These are phyloP conservation scores for Polydesmus complanatus DNA, from an alignment of 2,888 invertebrate species.

Conservation along the genomic window DNA sequence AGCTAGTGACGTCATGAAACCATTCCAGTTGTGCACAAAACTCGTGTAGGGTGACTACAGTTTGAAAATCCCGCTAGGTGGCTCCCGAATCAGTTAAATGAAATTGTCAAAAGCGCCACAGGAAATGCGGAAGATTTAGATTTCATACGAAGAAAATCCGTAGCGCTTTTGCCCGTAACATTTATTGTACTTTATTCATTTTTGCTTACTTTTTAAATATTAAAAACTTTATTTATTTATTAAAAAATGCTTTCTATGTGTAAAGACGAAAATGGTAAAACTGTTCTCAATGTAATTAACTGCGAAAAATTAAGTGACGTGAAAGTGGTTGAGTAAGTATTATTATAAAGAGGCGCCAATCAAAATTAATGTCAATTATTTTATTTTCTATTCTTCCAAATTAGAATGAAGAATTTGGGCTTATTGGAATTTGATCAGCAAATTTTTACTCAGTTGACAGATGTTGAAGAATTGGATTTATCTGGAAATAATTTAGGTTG, in stretches of 20 bases:
- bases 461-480: constrained; percentile 9
- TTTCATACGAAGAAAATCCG: too few species aligned
- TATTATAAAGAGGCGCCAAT: background rate
- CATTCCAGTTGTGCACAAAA: too few species aligned
- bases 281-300: background rate
- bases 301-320: constrained; percentile 7
- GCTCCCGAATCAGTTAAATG: too few species aligned
- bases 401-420: constrained; percentile 8
- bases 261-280: constrained; percentile 1
- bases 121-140: too few species aligned
- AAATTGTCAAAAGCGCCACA: too few species aligned
- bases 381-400: background rate
- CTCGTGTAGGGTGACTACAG: too few species aligned
- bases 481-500: background rate
- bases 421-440: constrained; percentile 6
- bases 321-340: constrained; percentile 9
- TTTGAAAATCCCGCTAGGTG: too few species aligned
- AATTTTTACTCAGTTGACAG: constrained; percentile 4
- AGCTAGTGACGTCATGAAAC: too few species aligned
- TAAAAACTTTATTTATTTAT: too few species aligned
- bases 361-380: background rate
- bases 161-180: too few species aligned
- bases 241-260: constrained; percentile 9
- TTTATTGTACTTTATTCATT: too few species aligned
- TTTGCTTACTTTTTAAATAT: too few species aligned